phyloP scores from a whole-genome alignment of 2,797 vertebrate species.

The Monodelphis domestica region DNA sequence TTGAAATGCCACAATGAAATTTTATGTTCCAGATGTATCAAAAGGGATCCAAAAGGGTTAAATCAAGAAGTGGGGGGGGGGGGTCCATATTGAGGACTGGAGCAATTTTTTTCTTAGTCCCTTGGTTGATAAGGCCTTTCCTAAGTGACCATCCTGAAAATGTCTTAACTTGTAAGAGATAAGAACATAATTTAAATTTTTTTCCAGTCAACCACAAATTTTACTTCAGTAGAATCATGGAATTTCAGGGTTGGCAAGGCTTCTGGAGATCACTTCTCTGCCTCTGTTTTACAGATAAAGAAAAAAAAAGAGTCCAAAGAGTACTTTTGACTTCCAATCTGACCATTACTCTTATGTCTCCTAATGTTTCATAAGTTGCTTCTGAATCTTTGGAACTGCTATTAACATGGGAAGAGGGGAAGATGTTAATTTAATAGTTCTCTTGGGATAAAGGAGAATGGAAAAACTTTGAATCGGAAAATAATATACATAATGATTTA shows the following conservation, averaged over 20 bases:
- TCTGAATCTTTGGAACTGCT: not conserved
- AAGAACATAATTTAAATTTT: not conserved
- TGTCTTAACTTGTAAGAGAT: not conserved
- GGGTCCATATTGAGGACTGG: not conserved
- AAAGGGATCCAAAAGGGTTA: not conserved
- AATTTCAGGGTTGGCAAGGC: not conserved
- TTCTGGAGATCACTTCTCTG: not conserved
- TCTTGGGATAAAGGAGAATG: not conserved
- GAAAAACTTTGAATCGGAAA: not conserved
- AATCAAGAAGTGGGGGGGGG: too few species aligned
- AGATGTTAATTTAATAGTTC: not conserved
- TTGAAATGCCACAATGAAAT: not conserved
- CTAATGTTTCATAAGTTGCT: not conserved
- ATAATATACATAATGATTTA: not conserved
- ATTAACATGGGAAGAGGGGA: not conserved
- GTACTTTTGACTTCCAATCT: not conserved
- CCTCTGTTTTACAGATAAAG: not conserved
- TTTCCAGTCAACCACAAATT: not conserved
- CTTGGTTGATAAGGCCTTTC: not conserved
- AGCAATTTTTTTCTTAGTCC: not conserved
- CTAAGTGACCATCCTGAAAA: not conserved
- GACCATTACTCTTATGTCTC: not conserved
- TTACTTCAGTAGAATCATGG: not conserved
- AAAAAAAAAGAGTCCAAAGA: not conserved
- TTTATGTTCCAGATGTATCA: not conserved